Evolutionary conservation across 2,797 vertebrate species (phyloP).

Genomic region (Chaetophractus vellerosus): DNA sequence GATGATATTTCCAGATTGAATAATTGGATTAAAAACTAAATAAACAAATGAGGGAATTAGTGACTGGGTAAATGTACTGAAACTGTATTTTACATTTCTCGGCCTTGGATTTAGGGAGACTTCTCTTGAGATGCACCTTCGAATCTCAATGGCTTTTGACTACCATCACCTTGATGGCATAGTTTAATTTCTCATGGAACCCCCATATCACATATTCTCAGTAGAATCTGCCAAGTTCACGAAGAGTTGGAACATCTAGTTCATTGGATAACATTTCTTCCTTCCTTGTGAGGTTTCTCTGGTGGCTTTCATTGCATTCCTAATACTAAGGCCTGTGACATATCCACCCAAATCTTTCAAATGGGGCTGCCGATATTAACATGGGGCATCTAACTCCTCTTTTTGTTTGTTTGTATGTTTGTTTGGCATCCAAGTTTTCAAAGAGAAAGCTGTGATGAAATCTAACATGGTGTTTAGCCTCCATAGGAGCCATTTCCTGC

Average conservation of each 20-base stretch:
- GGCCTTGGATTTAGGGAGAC: background rate
- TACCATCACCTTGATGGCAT: background rate
- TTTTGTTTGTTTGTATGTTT: background rate
- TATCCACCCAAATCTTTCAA: background rate
- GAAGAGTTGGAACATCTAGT: background rate
- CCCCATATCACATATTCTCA: background rate
- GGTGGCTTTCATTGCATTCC: background rate
- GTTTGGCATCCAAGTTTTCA: background rate
- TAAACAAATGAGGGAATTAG: slow-evolving; percentile 35
- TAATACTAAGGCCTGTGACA: background rate
- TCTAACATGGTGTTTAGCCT: rapidly evolving
- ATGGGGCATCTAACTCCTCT: background rate
- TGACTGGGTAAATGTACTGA: background rate
- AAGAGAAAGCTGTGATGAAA: background rate
- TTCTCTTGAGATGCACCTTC: background rate
- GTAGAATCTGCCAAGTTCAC: background rate
- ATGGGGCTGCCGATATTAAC: background rate
- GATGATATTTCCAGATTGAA: background rate
- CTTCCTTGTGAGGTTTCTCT: background rate
- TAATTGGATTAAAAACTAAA: slow-evolving; percentile 10
- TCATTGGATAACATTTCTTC: background rate
- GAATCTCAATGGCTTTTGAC: background rate
- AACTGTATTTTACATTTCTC: background rate
- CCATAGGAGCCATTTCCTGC: background rate
- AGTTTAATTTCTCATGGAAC: background rate